Evolutionary conservation across 2,113 vertebrate species (phyloP), one percentile per base, ranked within the genome.

Genomic region (Terrapene triunguis): DNA sequence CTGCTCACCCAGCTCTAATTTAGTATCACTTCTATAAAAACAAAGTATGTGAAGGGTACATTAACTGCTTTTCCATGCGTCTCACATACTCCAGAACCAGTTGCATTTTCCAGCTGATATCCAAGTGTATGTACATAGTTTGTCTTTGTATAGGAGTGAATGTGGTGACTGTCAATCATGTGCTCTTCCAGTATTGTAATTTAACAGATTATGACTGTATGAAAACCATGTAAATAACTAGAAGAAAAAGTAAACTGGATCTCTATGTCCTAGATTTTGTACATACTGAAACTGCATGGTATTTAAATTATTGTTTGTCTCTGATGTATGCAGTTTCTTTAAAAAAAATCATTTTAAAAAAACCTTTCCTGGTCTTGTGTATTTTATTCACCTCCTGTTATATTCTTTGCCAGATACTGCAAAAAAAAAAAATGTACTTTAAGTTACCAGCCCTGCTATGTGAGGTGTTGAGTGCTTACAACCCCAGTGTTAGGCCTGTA

Each of bases 251-350:
- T 95, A 96, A 98, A 98, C 97, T 96, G 95, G 98, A 98, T 98
- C 98, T 98, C 98, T 98, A 88, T 93, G 97, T 98, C 97, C 98
- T 97, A 96, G 96, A 50, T 99, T 99, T 99, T 99, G 99, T 99
- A 99, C 98, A 99, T 99, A 99, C 97, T 98, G 99, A 98, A 99
- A 98, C 98, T 99, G 99, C 99, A 99, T 99, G 99, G 98, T 98
- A 98, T 98, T 99, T 99, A 99, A 99, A 98, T 99, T 99, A 99
- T 98, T 99, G 98, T 99, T 98, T 98, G 98, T 99, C 99, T 99
- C 98, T 94, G 98, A 99, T 99, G 99, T 99, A 99, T 98, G 98
- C 98, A 98, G 98, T 99, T 99, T 99, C 99, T 99, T 98, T 98
- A 98, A 98, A 98, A 99, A 98, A 98, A 97, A 97, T 13, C 72